Conservation (phyloP, 2,888 invertebrate species). For the Nemoura dubitans region DNA sequence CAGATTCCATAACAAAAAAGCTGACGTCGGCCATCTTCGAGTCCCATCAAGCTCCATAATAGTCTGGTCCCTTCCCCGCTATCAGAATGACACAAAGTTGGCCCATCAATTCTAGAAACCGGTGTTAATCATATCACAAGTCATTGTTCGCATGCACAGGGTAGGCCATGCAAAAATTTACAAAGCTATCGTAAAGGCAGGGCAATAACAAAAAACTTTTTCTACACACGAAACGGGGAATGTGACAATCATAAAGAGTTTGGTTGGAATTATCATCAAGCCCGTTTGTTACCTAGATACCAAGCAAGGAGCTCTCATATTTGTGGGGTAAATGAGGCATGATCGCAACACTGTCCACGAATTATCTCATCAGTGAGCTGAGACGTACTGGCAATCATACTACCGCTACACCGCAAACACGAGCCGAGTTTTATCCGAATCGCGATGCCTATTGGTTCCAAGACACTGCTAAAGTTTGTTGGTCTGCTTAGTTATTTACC, state of each 20-base stretch:
- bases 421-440: not conserved
- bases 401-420: not conserved
- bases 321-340: constrained; percentile 45
- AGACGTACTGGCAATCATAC: not conserved
- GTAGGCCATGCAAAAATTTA: constrained; percentile 45
- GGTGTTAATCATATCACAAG: constrained; percentile 47
- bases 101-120: constrained; percentile 43
- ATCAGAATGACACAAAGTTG: constrained; percentile 34
- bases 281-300: constrained; percentile 49
- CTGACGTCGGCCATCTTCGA: constrained; percentile 10
- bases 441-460: not conserved
- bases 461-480: not conserved
- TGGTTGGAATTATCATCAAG: constrained; percentile 44
- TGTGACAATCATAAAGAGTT: constrained; percentile 46
- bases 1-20: constrained; percentile 22
- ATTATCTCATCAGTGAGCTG: not conserved
- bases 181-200: constrained; percentile 44
- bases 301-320: constrained; percentile 44
- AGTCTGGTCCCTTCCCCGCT: not conserved
- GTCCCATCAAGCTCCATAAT: not conserved
- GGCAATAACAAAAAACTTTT: constrained; percentile 48
- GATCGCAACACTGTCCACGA: constrained; percentile 26
- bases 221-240: constrained; percentile 46
- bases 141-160: constrained; percentile 42
- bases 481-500: not conserved